Base-by-base conservation (phyloP, 2,797 vertebrate genomes). In the Gadopsis marmoratus region DNA sequence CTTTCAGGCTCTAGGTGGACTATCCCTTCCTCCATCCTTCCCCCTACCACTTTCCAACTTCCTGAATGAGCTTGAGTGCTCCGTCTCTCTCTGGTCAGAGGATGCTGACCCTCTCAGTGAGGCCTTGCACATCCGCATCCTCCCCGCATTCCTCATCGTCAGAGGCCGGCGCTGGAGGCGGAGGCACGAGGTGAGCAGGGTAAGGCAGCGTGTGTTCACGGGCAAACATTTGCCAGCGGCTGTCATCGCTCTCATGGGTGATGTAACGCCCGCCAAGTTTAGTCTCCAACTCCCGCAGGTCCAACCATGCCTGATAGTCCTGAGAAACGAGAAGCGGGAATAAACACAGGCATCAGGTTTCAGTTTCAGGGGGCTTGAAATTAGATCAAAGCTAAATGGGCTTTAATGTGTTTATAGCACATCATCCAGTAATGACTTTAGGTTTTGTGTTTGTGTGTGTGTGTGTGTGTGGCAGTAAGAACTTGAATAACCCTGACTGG, bases 281-380 rank as follows among this genome's bases (percentile, higher is more conserved):
- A 13, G 91, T 91, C 83, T 97, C 97, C 87, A 97, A 92, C 84
- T 97, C 96, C 12, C 97, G 94, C 48, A 97, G 94, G 66, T 97
- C 97, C 78, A 97, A 85, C 97, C 97, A 97, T 0, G 97, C 92
- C 87, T 97, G 96, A 81, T 97, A 97, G 85, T 97, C 97, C 97
- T 97, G 86, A 66, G 70, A 71, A 56, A 51, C 8, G 17, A 78
- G 11, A 60, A 14, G 41, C 0, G 4, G 21, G 33, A 62, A 83
- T 26, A 54, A 75, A 71, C 68, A 64, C 14, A 6, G 48, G 64
- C 50, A 76, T 82, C 23, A 39, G 47, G 64, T 78, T 81, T 81
- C 76, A 78, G 63, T 48, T 77, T 74, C 11, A 56, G 72, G 23
- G 77, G 69, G 51, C 2, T 64, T 71, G 41, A 75, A 81, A 85